These are phyloP conservation scores for Balearica regulorum DNA, from an alignment of 2,797 vertebrate species.

Conservation along the genomic window DNA sequence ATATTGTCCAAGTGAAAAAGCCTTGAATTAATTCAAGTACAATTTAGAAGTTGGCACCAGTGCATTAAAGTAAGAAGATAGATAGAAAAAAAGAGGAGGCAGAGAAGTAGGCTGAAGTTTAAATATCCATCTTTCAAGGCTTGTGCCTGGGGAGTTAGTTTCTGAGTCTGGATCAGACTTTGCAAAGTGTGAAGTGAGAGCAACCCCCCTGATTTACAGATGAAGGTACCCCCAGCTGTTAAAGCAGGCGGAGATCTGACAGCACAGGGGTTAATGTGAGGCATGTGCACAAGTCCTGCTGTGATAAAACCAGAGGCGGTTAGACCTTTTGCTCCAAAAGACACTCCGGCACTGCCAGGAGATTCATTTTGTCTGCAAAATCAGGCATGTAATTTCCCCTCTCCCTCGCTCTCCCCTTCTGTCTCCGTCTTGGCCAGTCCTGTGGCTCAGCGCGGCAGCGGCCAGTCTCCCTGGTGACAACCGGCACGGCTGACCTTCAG, in stretches of 20 bases:
- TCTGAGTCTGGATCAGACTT: neutral
- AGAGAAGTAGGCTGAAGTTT: neutral
- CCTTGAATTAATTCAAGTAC: neutral
- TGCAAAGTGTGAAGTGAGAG: neutral
- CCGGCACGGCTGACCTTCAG: neutral
- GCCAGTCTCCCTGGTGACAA: neutral
- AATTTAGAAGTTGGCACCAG: neutral
- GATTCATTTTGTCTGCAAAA: conserved; percentile 48
- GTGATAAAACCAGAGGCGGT: neutral
- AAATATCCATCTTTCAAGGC: neutral
- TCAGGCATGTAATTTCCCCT: conserved; percentile 49
- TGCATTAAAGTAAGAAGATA: neutral
- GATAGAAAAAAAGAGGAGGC: neutral
- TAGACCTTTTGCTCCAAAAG: neutral
- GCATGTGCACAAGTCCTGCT: neutral
- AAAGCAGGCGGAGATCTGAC: neutral
- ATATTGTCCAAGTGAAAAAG: neutral
- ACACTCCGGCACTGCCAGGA: neutral
- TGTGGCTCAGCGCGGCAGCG: neutral
- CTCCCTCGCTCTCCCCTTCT: neutral
- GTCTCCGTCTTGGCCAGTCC: neutral
- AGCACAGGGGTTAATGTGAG: conserved; percentile 5
- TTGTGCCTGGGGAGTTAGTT: neutral
- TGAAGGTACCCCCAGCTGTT: neutral
- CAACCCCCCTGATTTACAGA: neutral